These are phyloP conservation scores for Bucco capensis DNA, from an alignment of 2,113 vertebrate species.

Conservation along the genomic window DNA sequence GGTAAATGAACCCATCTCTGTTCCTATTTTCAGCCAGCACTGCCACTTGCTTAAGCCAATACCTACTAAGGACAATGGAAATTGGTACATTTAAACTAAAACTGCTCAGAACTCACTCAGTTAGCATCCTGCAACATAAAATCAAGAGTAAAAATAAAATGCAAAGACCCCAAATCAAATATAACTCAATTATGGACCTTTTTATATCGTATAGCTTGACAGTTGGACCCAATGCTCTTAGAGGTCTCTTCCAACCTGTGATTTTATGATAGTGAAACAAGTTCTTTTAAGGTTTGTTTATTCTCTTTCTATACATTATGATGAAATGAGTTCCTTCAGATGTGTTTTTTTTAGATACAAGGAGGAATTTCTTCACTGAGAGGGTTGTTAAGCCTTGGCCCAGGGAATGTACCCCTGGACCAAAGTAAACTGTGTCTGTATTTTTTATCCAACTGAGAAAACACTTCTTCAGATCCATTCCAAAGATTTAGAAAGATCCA, in stretches of 20 bases:
- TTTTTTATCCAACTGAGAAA: background rate
- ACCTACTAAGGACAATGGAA: background rate
- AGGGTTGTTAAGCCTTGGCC: too few species aligned
- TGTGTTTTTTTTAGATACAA: background rate
- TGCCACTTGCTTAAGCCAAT: background rate
- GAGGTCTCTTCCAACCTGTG: too few species aligned
- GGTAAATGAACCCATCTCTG: background rate
- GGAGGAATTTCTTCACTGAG: too few species aligned
- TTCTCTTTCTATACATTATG: background rate
- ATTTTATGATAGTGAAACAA: background rate
- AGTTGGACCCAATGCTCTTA: too few species aligned
- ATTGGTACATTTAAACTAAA: background rate
- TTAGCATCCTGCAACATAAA: background rate
- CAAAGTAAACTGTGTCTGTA: background rate
- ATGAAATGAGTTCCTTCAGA: rapidly evolving
- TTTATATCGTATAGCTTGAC: too few species aligned
- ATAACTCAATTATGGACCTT: background rate
- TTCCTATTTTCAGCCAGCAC: background rate
- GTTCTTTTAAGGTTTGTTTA: background rate
- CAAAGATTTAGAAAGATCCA: background rate
- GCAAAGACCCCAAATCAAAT: background rate
- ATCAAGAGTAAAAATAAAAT: background rate
- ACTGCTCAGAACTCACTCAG: background rate
- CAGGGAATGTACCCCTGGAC: too few species aligned
- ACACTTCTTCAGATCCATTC: background rate